These are phyloP conservation scores for Heliconius ismenius DNA, from an alignment of 2,888 invertebrate genomes.

Conservation along the genomic window DNA sequence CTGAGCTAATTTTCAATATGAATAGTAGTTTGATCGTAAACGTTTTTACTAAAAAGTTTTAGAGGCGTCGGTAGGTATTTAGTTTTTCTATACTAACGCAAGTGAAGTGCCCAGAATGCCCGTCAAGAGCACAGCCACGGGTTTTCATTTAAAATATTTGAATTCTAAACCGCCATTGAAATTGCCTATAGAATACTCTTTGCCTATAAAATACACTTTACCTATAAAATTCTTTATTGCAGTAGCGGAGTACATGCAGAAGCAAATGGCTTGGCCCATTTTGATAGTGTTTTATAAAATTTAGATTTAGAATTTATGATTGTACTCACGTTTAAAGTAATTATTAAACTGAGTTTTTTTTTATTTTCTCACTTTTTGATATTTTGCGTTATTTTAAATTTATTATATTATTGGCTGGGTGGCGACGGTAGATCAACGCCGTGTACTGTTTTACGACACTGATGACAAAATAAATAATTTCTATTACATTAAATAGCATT, in stretches of 20 bases:
- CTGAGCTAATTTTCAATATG: neutral
- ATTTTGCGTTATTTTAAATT: no score
- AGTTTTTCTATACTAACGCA: slow-evolving; percentile 43
- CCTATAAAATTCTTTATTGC: neutral
- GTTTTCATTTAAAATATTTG: slow-evolving; percentile 38
- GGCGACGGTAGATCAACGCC: no score
- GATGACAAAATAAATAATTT: no score
- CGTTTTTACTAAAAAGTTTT: slow-evolving; percentile 5
- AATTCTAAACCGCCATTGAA: neutral
- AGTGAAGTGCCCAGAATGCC: slow-evolving; percentile 43
- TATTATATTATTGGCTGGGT: no score
- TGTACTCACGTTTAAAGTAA: no score
- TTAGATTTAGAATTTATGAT: neutral
- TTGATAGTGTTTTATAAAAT: neutral
- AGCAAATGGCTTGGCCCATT: slow-evolving; percentile 16
- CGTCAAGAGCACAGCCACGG: slow-evolving; percentile 41
- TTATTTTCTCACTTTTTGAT: no score
- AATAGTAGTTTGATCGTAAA: neutral
- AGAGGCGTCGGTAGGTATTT: slow-evolving; percentile 45
- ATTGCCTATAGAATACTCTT: slow-evolving; percentile 9
- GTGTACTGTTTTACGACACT: no score
- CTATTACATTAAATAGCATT: no score
- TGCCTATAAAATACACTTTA: neutral
- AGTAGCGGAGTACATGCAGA: neutral
- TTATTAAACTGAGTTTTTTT: no score